Evolutionary conservation across 2,113 vertebrate genomes (phyloP).

Genomic region (Tachysurus fulvidraco): DNA sequence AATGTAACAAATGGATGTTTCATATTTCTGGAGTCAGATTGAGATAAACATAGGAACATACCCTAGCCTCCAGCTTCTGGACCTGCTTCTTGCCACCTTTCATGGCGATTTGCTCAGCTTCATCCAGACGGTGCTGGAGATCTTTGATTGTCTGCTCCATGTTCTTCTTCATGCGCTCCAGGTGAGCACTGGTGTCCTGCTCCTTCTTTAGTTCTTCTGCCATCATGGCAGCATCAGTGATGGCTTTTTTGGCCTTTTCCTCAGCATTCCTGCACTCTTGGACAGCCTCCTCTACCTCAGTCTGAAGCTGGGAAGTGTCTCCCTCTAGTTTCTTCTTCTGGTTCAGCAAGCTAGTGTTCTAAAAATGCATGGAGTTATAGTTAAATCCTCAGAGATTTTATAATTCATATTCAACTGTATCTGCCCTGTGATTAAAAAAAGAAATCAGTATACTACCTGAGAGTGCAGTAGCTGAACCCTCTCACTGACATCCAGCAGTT

Average conservation of each 20-base stretch:
- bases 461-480: constrained; percentile 81
- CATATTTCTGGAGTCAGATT: not conserved
- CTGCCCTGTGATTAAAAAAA: not conserved
- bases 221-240: constrained; percentile 84
- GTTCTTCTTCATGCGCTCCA: constrained; percentile 89
- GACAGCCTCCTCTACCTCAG: constrained; percentile 53
- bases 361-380: constrained; percentile 28
- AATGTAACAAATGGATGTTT: not conserved
- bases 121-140: constrained; percentile 80
- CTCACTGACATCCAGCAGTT: constrained; percentile 80
- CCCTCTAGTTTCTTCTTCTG: constrained; percentile 75
- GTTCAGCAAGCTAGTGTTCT: constrained; percentile 54
- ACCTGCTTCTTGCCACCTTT: constrained; percentile 84
- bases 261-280: constrained; percentile 59
- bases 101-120: constrained; percentile 83
- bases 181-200: constrained; percentile 85
- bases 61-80: constrained; percentile 84
- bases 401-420: constrained; percentile 33
- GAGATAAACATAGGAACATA: not conserved
- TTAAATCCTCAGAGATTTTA: not conserved
- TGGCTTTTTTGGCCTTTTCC: constrained; percentile 74
- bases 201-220: constrained; percentile 90
- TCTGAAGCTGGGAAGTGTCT: constrained; percentile 52
- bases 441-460: constrained; percentile 64
- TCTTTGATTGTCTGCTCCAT: constrained; percentile 86